Base-by-base conservation (phyloP, 2,888 invertebrate genomes). In the Anoncus sp. region DNA sequence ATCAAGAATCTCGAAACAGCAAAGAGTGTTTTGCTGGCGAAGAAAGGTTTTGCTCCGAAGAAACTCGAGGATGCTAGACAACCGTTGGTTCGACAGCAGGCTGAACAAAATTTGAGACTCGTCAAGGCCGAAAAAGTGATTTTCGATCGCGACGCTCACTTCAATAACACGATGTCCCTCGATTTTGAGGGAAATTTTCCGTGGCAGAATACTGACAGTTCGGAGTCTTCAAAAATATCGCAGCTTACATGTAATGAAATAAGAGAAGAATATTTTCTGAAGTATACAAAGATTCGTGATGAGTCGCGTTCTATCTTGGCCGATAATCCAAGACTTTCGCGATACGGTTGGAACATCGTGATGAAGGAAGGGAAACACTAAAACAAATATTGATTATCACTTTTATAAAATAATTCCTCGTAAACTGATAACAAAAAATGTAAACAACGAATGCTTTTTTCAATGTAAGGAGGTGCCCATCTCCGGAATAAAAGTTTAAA, bases 1-100 rank as follows among this genome's bases (percentile, higher is more conserved):
- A 92, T 92, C 80, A 92, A 94, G 62, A 94, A 95, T 85, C 92
- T 94, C 27, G 93, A 94, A 75, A 92, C 94, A 1, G 94, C 96
- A 84, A 92, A 94, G 89, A 86, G 92, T 86, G 92, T 94, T 83
- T 92, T 96, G 84, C 89, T 95, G 62, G 91, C 92, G 1, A 94
- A 94, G 79, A 95, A 95, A 83, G 92, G 93, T 83, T 92, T 95
- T 40, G 93, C 94, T 66, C 93, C 93, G 75, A 91, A 92, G n/a
- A 92, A 94, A 81, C 85, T 95, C 14, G 92, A 94, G 74, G 93
- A 93, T 82, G 92, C 93, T 40, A 93, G 94, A 82, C 92, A 92
- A 82, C 95, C 95, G 0, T 84, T 95, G 31, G 91, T 93, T 74
- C 92, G 93, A 80, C 87, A 94, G 92, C 93, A 89, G 88, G 92